Evolutionary conservation across 2,797 vertebrate species (phyloP).

Genomic region (Amazona finschi): DNA sequence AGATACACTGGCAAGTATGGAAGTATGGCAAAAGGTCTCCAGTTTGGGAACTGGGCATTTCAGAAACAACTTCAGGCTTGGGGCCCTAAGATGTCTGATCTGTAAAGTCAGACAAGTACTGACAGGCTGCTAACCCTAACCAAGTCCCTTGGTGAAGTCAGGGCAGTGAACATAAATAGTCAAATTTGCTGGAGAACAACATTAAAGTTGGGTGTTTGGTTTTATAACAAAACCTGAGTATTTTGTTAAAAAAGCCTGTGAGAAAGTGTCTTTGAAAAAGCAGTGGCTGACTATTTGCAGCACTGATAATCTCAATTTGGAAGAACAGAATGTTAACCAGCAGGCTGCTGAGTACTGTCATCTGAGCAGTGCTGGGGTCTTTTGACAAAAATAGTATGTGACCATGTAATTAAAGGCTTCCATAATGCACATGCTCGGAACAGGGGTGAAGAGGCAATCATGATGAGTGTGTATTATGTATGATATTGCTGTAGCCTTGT

Average conservation of each 20-base stretch:
- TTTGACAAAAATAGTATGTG: not conserved
- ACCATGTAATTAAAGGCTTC: not conserved
- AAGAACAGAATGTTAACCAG: constrained; percentile 18
- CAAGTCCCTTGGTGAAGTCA: not conserved
- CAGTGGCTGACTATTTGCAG: not conserved
- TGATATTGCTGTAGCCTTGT: not conserved
- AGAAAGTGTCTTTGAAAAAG: not conserved
- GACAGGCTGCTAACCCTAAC: not conserved
- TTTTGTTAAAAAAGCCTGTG: not conserved
- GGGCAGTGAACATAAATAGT: not conserved
- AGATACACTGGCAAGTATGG: not conserved
- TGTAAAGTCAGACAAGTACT: not conserved
- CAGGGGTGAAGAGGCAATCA: not conserved
- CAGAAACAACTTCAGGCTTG: not conserved
- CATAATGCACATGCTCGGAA: not conserved
- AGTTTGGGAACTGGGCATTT: not conserved
- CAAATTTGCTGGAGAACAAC: not conserved
- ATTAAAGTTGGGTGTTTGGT: not conserved
- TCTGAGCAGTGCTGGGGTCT: not conserved
- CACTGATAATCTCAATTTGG: not conserved
- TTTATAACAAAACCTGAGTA: not conserved
- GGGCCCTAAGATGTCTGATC: not conserved
- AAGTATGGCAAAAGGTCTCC: not conserved
- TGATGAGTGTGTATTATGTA: not conserved
- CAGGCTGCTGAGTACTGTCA: not conserved